Conservation (phyloP, 2,888 invertebrate species). For the Agrochola lychnidis region DNA sequence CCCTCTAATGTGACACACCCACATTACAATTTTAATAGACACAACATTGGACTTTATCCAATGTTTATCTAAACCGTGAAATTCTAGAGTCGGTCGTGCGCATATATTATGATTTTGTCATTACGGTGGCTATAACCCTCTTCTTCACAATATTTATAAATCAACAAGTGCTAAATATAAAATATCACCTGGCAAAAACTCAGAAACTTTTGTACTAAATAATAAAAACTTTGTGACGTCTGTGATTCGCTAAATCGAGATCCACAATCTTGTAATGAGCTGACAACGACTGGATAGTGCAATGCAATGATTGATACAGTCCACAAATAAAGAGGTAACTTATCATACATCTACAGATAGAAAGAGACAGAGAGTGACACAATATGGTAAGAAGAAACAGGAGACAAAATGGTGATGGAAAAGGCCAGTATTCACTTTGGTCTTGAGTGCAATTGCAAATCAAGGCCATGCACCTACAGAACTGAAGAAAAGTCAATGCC, state of each 20-base stretch:
- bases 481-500: too few species aligned
- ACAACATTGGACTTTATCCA: background rate
- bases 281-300: constrained; percentile 37
- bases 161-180: constrained; percentile 17
- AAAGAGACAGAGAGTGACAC: background rate
- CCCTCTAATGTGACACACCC: background rate
- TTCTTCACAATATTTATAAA: constrained; percentile 8
- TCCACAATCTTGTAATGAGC: constrained; percentile 19
- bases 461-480: too few species aligned
- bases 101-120: background rate
- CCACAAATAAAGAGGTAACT: constrained; percentile 15
- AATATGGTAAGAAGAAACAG: background rate
- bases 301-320: constrained; percentile 26
- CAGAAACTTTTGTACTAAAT: too few species aligned
- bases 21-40: background rate
- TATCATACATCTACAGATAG: background rate
- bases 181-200: constrained; percentile 16
- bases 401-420: background rate
- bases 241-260: constrained; percentile 34
- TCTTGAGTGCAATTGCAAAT: background rate
- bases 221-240: constrained; percentile 26
- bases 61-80: background rate
- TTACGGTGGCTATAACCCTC: background rate
- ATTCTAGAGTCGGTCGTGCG: background rate
- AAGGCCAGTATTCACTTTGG: background rate